Base-by-base conservation (phyloP, 1,140 invertebrate species). In the Hyles euphorbiae region DNA sequence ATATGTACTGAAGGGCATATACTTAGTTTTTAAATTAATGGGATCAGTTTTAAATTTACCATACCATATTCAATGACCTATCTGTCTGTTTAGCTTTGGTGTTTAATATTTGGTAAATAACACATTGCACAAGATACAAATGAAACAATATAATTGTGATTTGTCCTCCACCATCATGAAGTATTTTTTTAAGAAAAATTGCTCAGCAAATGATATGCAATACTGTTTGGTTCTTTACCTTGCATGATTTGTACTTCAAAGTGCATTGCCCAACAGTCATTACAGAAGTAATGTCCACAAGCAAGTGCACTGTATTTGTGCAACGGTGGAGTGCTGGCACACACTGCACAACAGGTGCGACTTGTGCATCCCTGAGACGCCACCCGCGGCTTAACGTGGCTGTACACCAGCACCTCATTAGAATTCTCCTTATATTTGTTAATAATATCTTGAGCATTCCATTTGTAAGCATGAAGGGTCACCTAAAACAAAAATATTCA, bases 211-310 rank as follows among this genome's bases (percentile, higher is more conserved):
- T 22, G 22, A 22, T 22, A 22, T 40, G 36, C 4, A 40, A 40
- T 1, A 40, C 8, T 7, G 9, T 34, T 3, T 52, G 32, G 9
- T 33, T 33, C 8, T 32, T 58, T 91, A 76, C 97, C 96, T 90
- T 97, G 95, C 84, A 92, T 93, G 72, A 99, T 97, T 92, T 99
- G 97, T 69, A 97, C 94, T 92, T 98, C 96, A 90, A 99, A 98
- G 91, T 98, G 96, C 90, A 93, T 96, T 63, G 93, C 93, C 98
- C 98, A 99, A 86, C 98, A 99, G 61, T 97, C 95, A 83, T 95
- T 95, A 84, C 98, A 99, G 89, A 98, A 99, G 45, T 92, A 92
- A 88, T 99, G 98, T 9, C 95, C 94, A 91, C 98, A 99, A 7
- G 94, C 92, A 47, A 99, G 89, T 59, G 92, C 93, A 81, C 93